Percentiles rank a stretch among this genome's conserved stretches.
These are phyloP conservation scores for Andrena chrysosceles DNA, from an alignment of 2,888 invertebrate species.

Conservation along the genomic window DNA sequence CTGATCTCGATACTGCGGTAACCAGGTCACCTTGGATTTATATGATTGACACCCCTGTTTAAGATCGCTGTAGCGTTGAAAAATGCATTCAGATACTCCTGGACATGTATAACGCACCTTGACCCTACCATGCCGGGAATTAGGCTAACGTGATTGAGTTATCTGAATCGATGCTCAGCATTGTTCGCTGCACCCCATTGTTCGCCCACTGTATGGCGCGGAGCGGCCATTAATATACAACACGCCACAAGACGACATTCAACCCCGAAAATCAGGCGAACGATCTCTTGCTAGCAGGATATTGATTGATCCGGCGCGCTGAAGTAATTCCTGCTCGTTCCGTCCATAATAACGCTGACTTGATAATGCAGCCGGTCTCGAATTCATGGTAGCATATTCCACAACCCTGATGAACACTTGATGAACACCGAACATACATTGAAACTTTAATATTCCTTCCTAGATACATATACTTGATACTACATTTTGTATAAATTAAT, in stretches of 20 bases:
- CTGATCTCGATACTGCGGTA: background rate
- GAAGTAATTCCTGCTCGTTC: conserved; percentile 36
- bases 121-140: conserved; percentile 36
- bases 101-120: conserved; percentile 11
- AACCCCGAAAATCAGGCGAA: conserved; percentile 70
- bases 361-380: conserved; percentile 12
- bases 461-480: too few relatives aligned
- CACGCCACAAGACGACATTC: conserved; percentile 64
- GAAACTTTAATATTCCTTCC: background rate
- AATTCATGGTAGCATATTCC: conserved; percentile 18
- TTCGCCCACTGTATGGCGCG: conserved; percentile 57
- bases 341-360: conserved; percentile 26
- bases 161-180: conserved; percentile 76
- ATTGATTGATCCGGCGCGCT: conserved; percentile 54
- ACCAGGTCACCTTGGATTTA: background rate
- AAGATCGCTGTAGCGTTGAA: background rate
- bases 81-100: background rate
- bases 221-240: conserved; percentile 72
- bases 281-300: conserved; percentile 56
- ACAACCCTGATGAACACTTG: background rate
- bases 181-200: conserved; percentile 74
- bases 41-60: background rate
- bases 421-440: background rate
- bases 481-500: too few relatives aligned
- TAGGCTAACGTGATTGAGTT: conserved; percentile 77